phyloP scores from a whole-genome alignment of 2,888 invertebrate genomes.

The Eupithecia centaureata region DNA sequence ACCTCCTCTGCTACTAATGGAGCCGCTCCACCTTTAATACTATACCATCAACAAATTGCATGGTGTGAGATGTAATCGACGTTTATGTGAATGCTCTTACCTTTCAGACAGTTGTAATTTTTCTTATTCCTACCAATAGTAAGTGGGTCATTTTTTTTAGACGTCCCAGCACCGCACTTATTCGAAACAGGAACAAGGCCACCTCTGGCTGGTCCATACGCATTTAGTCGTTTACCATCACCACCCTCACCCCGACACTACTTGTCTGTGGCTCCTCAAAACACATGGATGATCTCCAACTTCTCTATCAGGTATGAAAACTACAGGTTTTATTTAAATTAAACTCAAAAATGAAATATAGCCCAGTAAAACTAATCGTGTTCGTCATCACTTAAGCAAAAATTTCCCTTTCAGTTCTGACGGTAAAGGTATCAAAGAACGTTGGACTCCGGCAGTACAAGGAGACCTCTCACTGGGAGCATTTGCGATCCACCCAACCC shows the following conservation, averaged over 20 bases:
- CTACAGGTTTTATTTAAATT: background rate
- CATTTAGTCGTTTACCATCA: conserved; percentile 93
- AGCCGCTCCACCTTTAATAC: no score
- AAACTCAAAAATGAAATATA: background rate
- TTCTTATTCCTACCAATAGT: no score
- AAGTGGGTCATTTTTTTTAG: no score
- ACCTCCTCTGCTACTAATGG: no score
- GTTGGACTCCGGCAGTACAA: conserved; percentile 67
- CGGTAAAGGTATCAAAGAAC: conserved; percentile 70
- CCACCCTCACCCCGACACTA: conserved; percentile 92
- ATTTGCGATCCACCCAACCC: conserved; percentile 75
- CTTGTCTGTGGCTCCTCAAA: conserved; percentile 87
- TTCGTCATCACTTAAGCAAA: background rate
- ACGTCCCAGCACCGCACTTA: conserved; percentile 42
- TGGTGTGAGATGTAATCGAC: no score
- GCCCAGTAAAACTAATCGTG: background rate
- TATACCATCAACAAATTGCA: no score
- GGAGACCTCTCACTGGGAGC: conserved; percentile 73
- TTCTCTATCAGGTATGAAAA: conserved; percentile 88
- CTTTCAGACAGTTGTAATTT: no score
- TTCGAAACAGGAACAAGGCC: conserved; percentile 87
- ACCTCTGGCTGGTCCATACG: conserved; percentile 94
- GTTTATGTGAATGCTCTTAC: no score
- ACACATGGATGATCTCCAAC: conserved; percentile 94
- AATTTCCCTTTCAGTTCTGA: conserved; percentile 60